Conservation (phyloP, 2,797 vertebrate species). For the Sebastolobus altivelis region DNA sequence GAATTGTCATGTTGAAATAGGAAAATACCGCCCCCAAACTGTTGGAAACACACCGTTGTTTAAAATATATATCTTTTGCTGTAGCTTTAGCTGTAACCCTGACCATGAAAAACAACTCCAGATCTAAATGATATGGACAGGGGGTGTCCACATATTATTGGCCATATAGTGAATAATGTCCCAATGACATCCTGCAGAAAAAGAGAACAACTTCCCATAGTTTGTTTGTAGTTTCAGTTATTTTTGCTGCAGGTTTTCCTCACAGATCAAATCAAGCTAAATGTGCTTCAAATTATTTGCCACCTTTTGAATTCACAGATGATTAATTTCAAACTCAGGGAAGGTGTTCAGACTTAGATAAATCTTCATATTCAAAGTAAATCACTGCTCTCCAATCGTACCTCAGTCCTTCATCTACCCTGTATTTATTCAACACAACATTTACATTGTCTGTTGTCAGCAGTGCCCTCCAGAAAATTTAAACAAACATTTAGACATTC, state of each 20-base stretch:
- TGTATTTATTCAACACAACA: conserved; percentile 5
- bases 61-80: neutral
- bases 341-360: neutral
- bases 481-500: neutral
- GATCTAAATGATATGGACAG: neutral
- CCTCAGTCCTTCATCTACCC: neutral
- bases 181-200: neutral
- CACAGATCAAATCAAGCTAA: neutral
- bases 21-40: neutral
- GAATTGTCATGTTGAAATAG: neutral
- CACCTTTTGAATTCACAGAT: neutral
- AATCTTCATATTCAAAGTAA: neutral
- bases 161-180: neutral
- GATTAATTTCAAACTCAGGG: conserved; percentile 17
- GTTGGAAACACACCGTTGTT: neutral
- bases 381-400: neutral
- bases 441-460: neutral
- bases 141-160: conserved; percentile 9
- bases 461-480: neutral
- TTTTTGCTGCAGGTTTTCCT: neutral
- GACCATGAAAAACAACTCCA: neutral
- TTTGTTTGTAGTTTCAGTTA: conserved; percentile 6
- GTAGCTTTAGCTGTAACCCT: neutral
- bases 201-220: neutral
- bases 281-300: neutral